Conservation (phyloP, 2,113 vertebrate species). For the Dinomys branickii region DNA sequence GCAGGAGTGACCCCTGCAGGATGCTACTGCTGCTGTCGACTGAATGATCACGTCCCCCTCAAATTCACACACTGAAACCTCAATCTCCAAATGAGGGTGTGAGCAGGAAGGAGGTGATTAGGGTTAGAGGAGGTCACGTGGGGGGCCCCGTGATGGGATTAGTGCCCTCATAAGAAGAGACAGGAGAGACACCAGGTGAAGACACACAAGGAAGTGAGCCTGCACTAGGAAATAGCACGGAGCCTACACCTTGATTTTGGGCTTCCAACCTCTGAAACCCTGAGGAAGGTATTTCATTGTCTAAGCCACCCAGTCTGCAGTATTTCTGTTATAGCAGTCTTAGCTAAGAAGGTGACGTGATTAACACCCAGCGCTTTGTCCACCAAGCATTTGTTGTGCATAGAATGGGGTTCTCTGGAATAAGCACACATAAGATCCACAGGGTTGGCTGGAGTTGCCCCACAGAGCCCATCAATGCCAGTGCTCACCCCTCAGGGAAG, state of each 20-base stretch:
- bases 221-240: neutral
- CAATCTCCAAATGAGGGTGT: rapidly evolving
- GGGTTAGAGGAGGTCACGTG: neutral
- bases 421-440: too few species aligned
- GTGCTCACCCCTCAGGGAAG: rapidly evolving
- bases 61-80: rapidly evolving
- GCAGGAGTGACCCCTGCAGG: rapidly evolving
- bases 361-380: rapidly evolving
- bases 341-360: neutral
- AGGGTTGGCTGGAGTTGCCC: neutral
- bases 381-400: neutral
- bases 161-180: neutral
- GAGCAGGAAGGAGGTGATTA: neutral
- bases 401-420: neutral
- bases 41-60: neutral
- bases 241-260: neutral
- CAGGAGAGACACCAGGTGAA: neutral
- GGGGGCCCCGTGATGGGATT: rapidly evolving
- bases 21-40: neutral
- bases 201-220: neutral
- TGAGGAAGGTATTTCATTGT: neutral
- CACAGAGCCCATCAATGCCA: rapidly evolving
- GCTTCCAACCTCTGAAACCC: neutral
- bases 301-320: rapidly evolving
- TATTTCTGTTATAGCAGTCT: neutral